These are phyloP conservation scores for Littorina saxatilis DNA, from an alignment of 1,140 invertebrate genomes.

Conservation along the genomic window DNA sequence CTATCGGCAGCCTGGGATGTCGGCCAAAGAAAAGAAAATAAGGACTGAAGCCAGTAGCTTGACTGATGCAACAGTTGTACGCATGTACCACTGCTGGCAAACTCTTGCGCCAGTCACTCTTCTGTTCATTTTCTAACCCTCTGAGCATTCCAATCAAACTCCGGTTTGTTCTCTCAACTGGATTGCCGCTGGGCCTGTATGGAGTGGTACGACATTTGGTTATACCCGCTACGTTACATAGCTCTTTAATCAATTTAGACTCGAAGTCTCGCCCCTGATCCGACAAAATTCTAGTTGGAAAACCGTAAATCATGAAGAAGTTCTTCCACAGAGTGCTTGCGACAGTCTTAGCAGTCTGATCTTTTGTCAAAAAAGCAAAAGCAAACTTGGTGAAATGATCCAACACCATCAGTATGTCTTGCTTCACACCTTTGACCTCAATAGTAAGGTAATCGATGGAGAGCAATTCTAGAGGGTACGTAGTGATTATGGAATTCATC, in stretches of 20 bases:
- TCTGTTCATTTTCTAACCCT: constrained; percentile 35
- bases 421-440: constrained; percentile 13
- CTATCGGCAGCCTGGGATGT: too few species aligned
- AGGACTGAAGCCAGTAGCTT: too few species aligned
- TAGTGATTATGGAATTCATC: too few species aligned
- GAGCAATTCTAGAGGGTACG: too few species aligned
- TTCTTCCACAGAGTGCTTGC: background rate
- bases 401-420: constrained; percentile 5
- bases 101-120: too few species aligned
- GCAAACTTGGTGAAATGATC: too few species aligned
- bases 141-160: constrained; percentile 44
- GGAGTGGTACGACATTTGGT: constrained; percentile 40
- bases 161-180: too few species aligned
- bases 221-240: constrained; percentile 40
- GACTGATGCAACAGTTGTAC: too few species aligned
- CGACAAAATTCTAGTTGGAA: background rate
- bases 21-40: too few species aligned
- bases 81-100: too few species aligned
- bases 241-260: constrained; percentile 43
- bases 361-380: background rate
- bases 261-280: too few species aligned
- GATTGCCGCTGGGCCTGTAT: background rate
- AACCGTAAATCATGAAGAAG: constrained; percentile 30
- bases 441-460: too few species aligned
- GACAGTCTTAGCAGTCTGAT: constrained; percentile 23